phyloP scores from a whole-genome alignment of 2,888 invertebrate species.

The Pocota personata region DNA sequence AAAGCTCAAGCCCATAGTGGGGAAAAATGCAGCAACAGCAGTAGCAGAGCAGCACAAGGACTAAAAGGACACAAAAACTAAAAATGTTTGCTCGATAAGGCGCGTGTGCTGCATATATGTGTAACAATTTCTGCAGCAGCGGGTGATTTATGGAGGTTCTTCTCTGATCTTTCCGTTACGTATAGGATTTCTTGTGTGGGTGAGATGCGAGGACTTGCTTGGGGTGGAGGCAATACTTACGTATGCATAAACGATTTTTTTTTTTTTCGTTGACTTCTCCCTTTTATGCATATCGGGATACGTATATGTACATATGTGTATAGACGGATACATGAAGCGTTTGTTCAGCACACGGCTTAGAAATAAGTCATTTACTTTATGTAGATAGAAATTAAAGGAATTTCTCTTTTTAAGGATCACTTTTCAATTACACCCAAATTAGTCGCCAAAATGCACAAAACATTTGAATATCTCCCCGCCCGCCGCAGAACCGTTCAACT shows the following conservation, averaged over 20 bases:
- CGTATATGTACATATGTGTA: not conserved
- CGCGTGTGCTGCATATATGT: constrained; percentile 72
- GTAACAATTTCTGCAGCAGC: constrained; percentile 59
- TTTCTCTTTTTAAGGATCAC: constrained; percentile 18
- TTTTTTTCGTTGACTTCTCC: not conserved
- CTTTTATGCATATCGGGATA: not conserved
- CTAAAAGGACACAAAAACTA: constrained; percentile 49
- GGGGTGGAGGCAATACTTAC: constrained; percentile 3
- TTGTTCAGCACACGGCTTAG: not conserved
- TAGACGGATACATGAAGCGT: too few relatives aligned
- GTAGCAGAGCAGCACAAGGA: constrained; percentile 10
- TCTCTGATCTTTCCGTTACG: constrained; percentile 54
- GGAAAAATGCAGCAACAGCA: constrained; percentile 52
- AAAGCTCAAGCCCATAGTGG: constrained; percentile 31
- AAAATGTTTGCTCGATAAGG: constrained; percentile 53
- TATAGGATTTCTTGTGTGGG: constrained; percentile 37
- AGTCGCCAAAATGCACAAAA: constrained; percentile 19
- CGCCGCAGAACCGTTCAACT: not conserved
- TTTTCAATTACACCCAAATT: constrained; percentile 55
- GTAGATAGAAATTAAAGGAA: constrained; percentile 25
- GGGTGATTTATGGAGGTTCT: constrained; percentile 69
- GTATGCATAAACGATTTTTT: constrained; percentile 48
- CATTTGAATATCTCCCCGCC: not conserved
- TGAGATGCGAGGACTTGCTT: constrained; percentile 4
- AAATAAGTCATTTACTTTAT: not conserved